phyloP scores from a whole-genome alignment of 2,113 vertebrate species.

The Amphiprion ocellaris region DNA sequence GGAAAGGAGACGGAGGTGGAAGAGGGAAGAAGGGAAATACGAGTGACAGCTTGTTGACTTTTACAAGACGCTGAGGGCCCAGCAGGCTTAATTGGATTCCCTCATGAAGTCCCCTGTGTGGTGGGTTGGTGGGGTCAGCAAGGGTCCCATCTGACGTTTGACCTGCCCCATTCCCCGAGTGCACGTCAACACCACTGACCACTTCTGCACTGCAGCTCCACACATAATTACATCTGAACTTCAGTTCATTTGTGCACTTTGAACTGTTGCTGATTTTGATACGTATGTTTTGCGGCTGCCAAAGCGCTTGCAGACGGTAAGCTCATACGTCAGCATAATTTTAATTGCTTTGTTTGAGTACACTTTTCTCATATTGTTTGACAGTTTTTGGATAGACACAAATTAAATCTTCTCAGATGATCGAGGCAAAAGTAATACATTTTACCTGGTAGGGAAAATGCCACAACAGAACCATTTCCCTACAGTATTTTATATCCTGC shows the following conservation, averaged over 20 bases:
- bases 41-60: conserved; percentile 71
- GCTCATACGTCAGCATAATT: too few species aligned
- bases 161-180: conserved; percentile 40
- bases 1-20: background rate
- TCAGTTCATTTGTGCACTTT: conserved; percentile 7
- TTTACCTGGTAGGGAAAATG: too few species aligned
- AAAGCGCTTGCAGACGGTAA: too few species aligned
- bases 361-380: background rate
- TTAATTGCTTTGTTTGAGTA: background rate
- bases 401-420: background rate
- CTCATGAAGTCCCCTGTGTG: conserved; percentile 58
- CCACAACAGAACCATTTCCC: too few species aligned
- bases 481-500: too few species aligned
- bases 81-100: conserved; percentile 56
- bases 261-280: background rate
- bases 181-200: conserved; percentile 43
- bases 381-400: background rate
- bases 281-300: background rate
- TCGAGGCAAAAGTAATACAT: too few species aligned
- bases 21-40: conserved; percentile 30
- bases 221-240: conserved; percentile 48
- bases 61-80: conserved; percentile 56
- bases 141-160: conserved; percentile 54
- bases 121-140: conserved; percentile 52
- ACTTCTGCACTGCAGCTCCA: conserved; percentile 23